A percentile compares a stretch with the other conserved stretches of the same genome.
Evolutionary conservation across 2,888 invertebrate genomes (phyloP).

Genomic region (Andrena camellia): DNA sequence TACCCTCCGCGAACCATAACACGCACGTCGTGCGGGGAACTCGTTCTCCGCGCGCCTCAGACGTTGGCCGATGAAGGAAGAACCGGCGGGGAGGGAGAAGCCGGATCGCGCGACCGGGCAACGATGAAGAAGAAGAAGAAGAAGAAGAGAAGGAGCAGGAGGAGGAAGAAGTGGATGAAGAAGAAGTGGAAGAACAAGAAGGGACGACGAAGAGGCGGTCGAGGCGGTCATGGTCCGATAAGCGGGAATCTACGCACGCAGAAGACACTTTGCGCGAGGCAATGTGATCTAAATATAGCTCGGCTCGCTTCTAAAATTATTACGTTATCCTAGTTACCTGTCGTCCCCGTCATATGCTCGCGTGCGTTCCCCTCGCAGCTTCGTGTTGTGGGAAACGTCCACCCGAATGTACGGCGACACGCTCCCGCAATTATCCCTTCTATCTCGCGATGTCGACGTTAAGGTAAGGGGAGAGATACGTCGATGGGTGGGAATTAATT

Average conservation of each 20-base stretch:
- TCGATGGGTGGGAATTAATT: too few species aligned
- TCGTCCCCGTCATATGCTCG: conserved; percentile 29
- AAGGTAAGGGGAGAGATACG: too few species aligned
- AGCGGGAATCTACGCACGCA: conserved; percentile 72
- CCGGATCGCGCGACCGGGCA: neutral
- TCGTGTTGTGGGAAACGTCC: conserved; percentile 24
- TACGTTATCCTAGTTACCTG: conserved; percentile 69
- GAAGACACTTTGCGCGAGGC: conserved; percentile 72
- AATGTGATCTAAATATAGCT: conserved; percentile 78
- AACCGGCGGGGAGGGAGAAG: conserved; percentile 17
- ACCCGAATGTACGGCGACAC: neutral
- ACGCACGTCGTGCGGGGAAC: conserved; percentile 64
- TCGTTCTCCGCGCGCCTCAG: conserved; percentile 49
- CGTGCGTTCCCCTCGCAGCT: conserved; percentile 4
- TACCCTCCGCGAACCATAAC: conserved; percentile 69
- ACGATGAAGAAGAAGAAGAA: conserved; percentile 31
- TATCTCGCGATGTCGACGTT: too few species aligned
- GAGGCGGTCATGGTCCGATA: conserved; percentile 75
- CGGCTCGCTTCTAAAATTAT: conserved; percentile 66
- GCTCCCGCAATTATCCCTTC: neutral
- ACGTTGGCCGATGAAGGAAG: conserved; percentile 28
- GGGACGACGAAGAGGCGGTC: conserved; percentile 53
- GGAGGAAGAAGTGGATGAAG: too few species aligned
- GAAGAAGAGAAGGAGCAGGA: conserved; percentile 9
- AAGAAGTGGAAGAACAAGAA: conserved; percentile 51